Conservation (phyloP, 2,797 vertebrate species). For the Ibycter americanus region DNA sequence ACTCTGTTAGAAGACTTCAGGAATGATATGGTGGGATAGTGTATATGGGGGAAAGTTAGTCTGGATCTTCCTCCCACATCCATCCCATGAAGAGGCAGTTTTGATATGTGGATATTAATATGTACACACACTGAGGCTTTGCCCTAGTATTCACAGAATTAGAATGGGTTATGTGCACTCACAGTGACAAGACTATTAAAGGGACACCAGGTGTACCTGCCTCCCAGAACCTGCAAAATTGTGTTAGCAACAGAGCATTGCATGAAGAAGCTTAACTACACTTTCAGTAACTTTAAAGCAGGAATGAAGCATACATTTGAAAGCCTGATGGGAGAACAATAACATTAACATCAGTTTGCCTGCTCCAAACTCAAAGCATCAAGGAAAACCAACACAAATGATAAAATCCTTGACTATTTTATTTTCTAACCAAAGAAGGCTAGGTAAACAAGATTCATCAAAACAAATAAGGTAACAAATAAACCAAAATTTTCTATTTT, state of each 20-base stretch:
- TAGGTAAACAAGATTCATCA: not conserved
- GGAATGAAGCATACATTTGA: not conserved
- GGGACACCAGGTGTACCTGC: not conserved
- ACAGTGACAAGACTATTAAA: not conserved
- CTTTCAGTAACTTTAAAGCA: not conserved
- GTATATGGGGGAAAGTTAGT: rapidly evolving
- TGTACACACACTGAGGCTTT: not conserved
- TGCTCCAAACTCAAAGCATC: not conserved
- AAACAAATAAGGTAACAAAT: not conserved
- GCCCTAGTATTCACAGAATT: not conserved
- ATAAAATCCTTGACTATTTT: not conserved
- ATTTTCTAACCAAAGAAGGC: not conserved
- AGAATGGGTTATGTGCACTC: not conserved
- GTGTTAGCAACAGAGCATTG: not conserved
- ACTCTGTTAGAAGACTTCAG: not conserved
- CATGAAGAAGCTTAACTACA: not conserved
- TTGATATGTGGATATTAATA: not conserved
- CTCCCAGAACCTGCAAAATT: not conserved
- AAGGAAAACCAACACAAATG: not conserved
- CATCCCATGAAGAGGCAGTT: not conserved
- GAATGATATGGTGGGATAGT: rapidly evolving
- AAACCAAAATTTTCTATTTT: not conserved
- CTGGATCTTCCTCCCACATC: not conserved
- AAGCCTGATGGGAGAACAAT: not conserved
- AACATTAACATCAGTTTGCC: not conserved